phyloP scores from a whole-genome alignment of 2,113 vertebrate species.

The Oncorhynchus tshawytscha region DNA sequence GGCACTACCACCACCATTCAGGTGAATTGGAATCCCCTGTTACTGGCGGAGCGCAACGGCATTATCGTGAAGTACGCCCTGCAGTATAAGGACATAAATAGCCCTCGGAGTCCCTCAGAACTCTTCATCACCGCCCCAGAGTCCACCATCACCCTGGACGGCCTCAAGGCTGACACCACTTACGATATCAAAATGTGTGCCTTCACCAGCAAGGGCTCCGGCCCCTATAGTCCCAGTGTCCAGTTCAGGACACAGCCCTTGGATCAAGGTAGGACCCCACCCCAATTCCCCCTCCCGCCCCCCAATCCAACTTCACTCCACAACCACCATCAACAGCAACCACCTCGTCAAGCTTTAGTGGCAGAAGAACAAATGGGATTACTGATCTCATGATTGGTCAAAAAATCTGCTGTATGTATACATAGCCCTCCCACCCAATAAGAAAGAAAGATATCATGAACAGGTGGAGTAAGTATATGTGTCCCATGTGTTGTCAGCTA shows the following conservation, averaged over 20 bases:
- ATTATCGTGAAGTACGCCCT: constrained; percentile 91
- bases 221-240: constrained; percentile 99
- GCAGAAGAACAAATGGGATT: constrained; percentile 37
- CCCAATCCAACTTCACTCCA: constrained; percentile 34
- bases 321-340: constrained; percentile 37
- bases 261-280: constrained; percentile 98
- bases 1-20: constrained; percentile 89
- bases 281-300: constrained; percentile 67
- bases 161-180: constrained; percentile 96
- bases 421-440: constrained; percentile 43
- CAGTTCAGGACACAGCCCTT: constrained; percentile 99
- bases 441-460: constrained; percentile 45
- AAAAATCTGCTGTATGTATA: constrained; percentile 20
- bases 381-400: constrained; percentile 41
- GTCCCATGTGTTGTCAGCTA: constrained; percentile 57
- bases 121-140: constrained; percentile 90
- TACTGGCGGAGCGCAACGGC: constrained; percentile 91
- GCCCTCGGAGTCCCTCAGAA: constrained; percentile 89
- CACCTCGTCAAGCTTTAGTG: constrained; percentile 40
- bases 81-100: constrained; percentile 98
- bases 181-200: constrained; percentile 99
- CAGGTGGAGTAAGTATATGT: constrained; percentile 60
- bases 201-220: constrained; percentile 98
- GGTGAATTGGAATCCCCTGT: constrained; percentile 89
- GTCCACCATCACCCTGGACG: constrained; percentile 86